phyloP scores from a whole-genome alignment of 2,888 invertebrate genomes.

The Merodon equestris region DNA sequence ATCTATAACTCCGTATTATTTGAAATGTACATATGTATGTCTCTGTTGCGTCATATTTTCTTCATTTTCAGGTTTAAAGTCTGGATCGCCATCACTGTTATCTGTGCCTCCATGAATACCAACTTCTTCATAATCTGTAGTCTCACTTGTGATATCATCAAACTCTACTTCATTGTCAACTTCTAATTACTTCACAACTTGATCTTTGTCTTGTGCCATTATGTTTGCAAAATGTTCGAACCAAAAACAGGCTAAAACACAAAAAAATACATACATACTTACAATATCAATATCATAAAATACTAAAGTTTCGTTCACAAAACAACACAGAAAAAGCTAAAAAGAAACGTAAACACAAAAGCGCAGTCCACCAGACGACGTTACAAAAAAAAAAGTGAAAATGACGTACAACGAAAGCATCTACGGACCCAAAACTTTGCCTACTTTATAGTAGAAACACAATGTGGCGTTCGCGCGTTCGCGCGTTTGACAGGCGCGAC shows the following conservation, averaged over 20 bases:
- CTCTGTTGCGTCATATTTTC: slow-evolving; percentile 1
- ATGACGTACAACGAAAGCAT: slow-evolving; percentile 8
- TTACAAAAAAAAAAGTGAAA: slow-evolving; percentile 1
- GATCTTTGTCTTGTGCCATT: not conserved
- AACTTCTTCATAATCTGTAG: slow-evolving; percentile 1
- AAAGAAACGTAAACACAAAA: not conserved
- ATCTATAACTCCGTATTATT: too few relatives aligned
- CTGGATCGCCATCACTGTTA: slow-evolving; percentile 13
- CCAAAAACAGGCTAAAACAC: not conserved
- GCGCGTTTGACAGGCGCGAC: too few relatives aligned
- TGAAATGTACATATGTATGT: too few relatives aligned
- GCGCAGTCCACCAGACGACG: not conserved
- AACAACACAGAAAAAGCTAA: not conserved
- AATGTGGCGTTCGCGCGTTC: too few relatives aligned
- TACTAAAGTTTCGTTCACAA: not conserved
- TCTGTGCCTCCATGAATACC: slow-evolving; percentile 6
- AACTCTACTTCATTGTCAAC: not conserved
- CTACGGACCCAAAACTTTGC: not conserved
- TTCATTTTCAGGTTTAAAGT: slow-evolving; percentile 9
- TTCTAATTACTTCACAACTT: not conserved
- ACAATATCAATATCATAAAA: not conserved
- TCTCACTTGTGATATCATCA: not conserved
- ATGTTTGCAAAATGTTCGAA: not conserved
- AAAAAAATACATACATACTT: not conserved
- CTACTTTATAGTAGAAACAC: too few relatives aligned